phyloP scores from a whole-genome alignment of 2,888 invertebrate species.

The Bugula neritina region DNA sequence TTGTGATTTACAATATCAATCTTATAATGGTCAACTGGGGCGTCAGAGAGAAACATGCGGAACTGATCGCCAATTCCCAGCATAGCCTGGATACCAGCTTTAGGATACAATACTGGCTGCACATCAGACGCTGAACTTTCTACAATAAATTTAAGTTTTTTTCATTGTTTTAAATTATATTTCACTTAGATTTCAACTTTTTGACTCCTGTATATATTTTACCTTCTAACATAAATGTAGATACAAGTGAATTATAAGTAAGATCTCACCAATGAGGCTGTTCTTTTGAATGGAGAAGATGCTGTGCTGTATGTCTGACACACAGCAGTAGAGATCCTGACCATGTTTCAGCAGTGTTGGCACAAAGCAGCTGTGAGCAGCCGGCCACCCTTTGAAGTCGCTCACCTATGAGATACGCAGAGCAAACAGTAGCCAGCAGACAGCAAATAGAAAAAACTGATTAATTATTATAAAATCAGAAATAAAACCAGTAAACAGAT shows the following conservation, averaged over 20 bases:
- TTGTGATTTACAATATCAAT: conserved; percentile 1
- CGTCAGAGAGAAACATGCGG: conserved; percentile 28
- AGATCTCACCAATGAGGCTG: neutral
- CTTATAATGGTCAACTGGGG: conserved; percentile 11
- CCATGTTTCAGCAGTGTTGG: conserved; percentile 5
- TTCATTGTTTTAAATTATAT: too few relatives aligned
- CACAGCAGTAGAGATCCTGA: conserved; percentile 16
- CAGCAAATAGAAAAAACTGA: too few relatives aligned
- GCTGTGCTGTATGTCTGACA: conserved; percentile 14
- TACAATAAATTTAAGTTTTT: too few relatives aligned
- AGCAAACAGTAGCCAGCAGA: too few relatives aligned
- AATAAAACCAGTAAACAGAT: too few relatives aligned
- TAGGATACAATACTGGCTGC: neutral
- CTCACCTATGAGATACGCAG: conserved; percentile 5
- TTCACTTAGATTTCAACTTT: too few relatives aligned
- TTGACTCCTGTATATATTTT: too few relatives aligned
- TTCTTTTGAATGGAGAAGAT: conserved; percentile 20
- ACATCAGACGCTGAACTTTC: neutral
- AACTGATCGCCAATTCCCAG: conserved; percentile 30
- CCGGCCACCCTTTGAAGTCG: conserved; percentile 11
- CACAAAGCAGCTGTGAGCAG: conserved; percentile 21
- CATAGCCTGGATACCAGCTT: conserved; percentile 27
- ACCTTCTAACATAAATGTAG: too few relatives aligned
- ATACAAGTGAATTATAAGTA: too few relatives aligned
- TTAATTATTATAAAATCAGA: too few relatives aligned